Evolutionary conservation across 2,113 vertebrate genomes (phyloP).

Genomic region (Plecturocebus donacophilus): DNA sequence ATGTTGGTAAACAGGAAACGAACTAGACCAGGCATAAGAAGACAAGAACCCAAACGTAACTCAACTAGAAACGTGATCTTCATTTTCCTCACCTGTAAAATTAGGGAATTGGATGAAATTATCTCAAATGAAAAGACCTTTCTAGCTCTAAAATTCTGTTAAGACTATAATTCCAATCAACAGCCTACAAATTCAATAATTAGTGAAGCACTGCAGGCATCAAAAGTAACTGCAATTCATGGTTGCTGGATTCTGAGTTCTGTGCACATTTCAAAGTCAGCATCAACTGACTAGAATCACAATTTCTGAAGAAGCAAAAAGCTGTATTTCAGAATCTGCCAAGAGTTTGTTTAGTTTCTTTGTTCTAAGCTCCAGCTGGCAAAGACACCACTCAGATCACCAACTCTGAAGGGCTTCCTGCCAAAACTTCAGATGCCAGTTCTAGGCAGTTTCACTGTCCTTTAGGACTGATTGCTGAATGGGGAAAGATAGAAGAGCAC

Average conservation of each 20-base stretch:
- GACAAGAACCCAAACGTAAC: background rate
- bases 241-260: background rate
- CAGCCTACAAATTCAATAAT: background rate
- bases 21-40: background rate
- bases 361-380: constrained; percentile 82
- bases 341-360: constrained; percentile 75
- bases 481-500: background rate
- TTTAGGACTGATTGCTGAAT: background rate
- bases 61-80: background rate
- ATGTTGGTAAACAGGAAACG: background rate
- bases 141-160: background rate
- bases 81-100: constrained; percentile 25
- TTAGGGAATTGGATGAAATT: background rate
- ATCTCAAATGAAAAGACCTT: constrained; percentile 22
- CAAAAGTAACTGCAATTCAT: background rate
- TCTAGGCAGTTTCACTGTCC: constrained; percentile 27
- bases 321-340: constrained; percentile 54
- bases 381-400: constrained; percentile 69
- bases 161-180: background rate
- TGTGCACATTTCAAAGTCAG: constrained; percentile 30
- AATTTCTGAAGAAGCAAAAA: constrained; percentile 71
- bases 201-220: background rate
- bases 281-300: constrained; percentile 62
- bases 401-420: constrained; percentile 68
- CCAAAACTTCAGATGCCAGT: constrained; percentile 59